phyloP scores from a whole-genome alignment of 2,113 vertebrate species.

The Pampusana beccarii region DNA sequence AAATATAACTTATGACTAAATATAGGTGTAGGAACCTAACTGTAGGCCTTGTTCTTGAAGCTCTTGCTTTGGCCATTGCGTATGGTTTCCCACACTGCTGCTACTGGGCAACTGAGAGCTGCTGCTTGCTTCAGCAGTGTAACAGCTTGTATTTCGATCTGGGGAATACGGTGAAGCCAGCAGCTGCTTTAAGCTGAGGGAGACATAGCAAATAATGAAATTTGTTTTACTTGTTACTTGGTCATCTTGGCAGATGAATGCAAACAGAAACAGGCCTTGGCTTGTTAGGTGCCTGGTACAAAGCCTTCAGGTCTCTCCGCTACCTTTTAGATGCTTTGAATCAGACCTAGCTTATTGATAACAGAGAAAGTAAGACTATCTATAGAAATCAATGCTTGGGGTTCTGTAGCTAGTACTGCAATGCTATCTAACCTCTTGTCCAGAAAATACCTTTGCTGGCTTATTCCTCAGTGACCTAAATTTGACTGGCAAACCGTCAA shows the following conservation, averaged over 20 bases:
- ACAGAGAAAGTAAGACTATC: not conserved
- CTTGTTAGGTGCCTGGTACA: not conserved
- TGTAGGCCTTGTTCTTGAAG: not conserved
- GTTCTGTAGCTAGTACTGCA: not conserved
- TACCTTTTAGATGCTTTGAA: not conserved
- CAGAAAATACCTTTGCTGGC: not conserved
- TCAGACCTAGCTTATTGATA: not conserved
- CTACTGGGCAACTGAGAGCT: not conserved
- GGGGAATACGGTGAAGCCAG: too few species aligned
- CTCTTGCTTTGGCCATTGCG: fast-evolving
- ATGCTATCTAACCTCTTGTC: not conserved
- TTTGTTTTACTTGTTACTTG: not conserved
- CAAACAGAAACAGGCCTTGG: not conserved
- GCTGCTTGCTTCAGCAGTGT: not conserved
- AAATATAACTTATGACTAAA: not conserved
- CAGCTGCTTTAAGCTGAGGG: not conserved
- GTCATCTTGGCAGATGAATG: not conserved
- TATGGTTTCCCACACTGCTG: not conserved
- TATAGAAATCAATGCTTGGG: not conserved
- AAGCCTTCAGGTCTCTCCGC: not conserved
- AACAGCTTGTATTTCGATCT: not conserved
- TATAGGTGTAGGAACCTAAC: not conserved
- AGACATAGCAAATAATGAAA: not conserved
- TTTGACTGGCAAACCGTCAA: not conserved
- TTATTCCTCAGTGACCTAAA: not conserved